Evolutionary conservation across 2,113 vertebrate genomes (phyloP).

Genomic region (Thryonomys swinderianus): DNA sequence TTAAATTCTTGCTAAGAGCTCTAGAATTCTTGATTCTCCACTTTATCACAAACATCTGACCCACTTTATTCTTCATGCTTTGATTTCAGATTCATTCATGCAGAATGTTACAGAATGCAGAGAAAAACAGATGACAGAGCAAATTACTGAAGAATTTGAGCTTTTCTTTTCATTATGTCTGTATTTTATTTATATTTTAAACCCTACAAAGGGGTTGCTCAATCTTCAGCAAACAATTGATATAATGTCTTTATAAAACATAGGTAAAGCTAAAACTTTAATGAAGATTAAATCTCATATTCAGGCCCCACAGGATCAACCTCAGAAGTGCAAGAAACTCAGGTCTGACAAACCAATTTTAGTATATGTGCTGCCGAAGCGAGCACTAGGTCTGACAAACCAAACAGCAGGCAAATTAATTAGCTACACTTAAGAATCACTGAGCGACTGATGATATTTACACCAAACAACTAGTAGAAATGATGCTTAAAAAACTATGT

Average conservation of each 20-base stretch:
- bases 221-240: neutral
- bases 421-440: neutral
- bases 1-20: conserved; percentile 15
- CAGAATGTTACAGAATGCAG: conserved; percentile 13
- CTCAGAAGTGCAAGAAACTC: neutral
- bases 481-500: neutral
- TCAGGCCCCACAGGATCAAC: neutral
- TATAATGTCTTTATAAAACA: neutral
- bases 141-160: neutral
- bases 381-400: neutral
- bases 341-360: neutral
- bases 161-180: neutral
- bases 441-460: neutral
- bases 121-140: neutral
- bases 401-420: conserved; percentile 5
- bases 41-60: neutral
- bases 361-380: no score
- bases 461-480: neutral
- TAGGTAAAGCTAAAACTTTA: neutral
- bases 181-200: conserved; percentile 21
- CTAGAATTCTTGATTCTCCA: neutral
- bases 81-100: conserved; percentile 42
- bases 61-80: conserved; percentile 41
- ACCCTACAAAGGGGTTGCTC: neutral
- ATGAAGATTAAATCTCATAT: neutral